Evolutionary conservation across 2,797 vertebrate genomes (phyloP).

Genomic region (Rhadinocentrus ornatus): DNA sequence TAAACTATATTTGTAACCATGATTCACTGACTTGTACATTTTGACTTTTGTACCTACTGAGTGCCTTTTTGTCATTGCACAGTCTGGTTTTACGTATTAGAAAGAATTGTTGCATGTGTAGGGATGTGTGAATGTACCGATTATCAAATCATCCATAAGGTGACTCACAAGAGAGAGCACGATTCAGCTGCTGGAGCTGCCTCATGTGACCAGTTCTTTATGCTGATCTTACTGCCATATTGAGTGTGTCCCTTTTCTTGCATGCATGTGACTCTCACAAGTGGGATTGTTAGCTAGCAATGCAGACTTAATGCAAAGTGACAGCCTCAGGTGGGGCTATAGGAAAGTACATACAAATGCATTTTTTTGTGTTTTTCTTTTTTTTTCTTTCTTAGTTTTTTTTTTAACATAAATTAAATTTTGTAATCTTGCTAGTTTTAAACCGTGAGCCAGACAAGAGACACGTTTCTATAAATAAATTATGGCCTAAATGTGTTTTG

Average conservation of each 20-base stretch:
- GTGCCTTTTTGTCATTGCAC: constrained; percentile 1
- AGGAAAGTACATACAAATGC: constrained; percentile 37
- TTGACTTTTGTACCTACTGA: constrained; percentile 3
- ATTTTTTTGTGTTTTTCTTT: constrained; percentile 39
- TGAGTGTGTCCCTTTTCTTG: constrained; percentile 56
- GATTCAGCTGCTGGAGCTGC: constrained; percentile 51
- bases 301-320: constrained; percentile 60
- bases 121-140: constrained; percentile 65
- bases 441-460: constrained; percentile 30
- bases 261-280: constrained; percentile 53
- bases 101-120: constrained; percentile 56
- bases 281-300: constrained; percentile 41
- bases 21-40: constrained; percentile 28
- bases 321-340: constrained; percentile 54
- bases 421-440: constrained; percentile 41
- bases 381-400: too few species aligned
- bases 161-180: constrained; percentile 62
- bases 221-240: constrained; percentile 59
- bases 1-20: constrained; percentile 28
- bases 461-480: constrained; percentile 56
- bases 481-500: constrained; percentile 57
- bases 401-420: constrained; percentile 30
- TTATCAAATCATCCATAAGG: constrained; percentile 75
- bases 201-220: constrained; percentile 62
- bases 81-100: constrained; percentile 32